Base-by-base conservation (phyloP, 2,113 vertebrate species). In the Caranx ignobilis region DNA sequence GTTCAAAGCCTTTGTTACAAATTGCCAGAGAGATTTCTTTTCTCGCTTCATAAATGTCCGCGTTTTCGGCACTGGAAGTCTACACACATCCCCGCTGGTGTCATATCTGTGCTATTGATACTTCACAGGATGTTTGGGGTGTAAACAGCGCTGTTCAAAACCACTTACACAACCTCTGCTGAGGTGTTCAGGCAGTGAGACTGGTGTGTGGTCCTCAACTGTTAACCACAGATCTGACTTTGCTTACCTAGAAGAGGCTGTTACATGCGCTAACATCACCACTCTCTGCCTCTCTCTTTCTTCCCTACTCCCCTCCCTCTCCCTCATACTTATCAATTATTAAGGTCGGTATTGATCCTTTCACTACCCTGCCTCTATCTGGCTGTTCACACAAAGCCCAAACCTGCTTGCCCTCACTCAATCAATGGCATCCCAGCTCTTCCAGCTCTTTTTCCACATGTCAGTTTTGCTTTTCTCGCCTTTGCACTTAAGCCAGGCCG, bases 281-380 rank as follows among this genome's bases (percentile, higher is more conserved):
- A 19, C 85, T 84, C 83, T 87, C 87, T 78, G 77, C 75, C 39
- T 81, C 81, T 62, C 67, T 84, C 88, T 77, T 76, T 78, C 83
- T 83, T 75, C 65, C 75, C 77, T 70, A n/a, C 84, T 78, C 31
- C 65, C 84, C 84, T 86, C 74, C 68, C 48, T 91, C 90, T 93
- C 85, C 88, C 90, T 88, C 88, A 75, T 88, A 87, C 94, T 94
- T 95, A 95, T 95, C 93, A 95, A 95, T 95, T 95, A 95, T 95
- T 95, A 95, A 95, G 91, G 92, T 90, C 34, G 41, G 69, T 93
- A 95, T 95, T 91, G 95, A 95, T 95, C 94, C 89, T 89, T 93
- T 93, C 93, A 92, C 92, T 94, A 90, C 71, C 90, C 92, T 91
- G 86, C 92, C 92, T 95, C 92, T 93, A 94, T 94, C 94, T 93